Base-by-base conservation (phyloP, 2,888 invertebrate genomes). In the Crioceris asparagi region DNA sequence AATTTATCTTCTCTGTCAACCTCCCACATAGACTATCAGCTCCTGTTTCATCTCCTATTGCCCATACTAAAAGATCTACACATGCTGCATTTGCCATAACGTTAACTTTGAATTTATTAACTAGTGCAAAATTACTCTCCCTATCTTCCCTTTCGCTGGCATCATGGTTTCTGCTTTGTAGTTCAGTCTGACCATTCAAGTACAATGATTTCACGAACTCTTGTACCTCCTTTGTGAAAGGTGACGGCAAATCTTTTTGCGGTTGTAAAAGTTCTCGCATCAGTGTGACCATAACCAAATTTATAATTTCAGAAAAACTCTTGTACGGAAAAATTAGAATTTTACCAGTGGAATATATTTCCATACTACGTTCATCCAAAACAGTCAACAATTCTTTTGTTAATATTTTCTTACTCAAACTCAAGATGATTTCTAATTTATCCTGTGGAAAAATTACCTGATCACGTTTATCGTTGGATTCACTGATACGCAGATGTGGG, bases 21-120 rank as follows among this genome's bases (percentile, higher is more conserved):
- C 92, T 77, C 27, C 86, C 83, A 61, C 93, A 93, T n/a, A 97
- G 68, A 52, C 85, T 90, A 58, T 97, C 96, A 2, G 94, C 96
- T 62, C 92, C 96, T 57, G 88, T 86, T 70, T 96, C 96, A 62
- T 96, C 96, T 1, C 86, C 84, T 48, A 94, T 92, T 1, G 96
- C 93, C 97, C 97, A 98, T 18, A 97, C 94, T 2, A 98, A 72
- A 5, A 98, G 71, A 64, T 98, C 96, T 0, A 98, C 92, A 58
- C 96, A 97, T 1, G 93, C 93, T 0, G 96, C 92, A 66, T 94
- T 94, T 0, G 93, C 91, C 80, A 91, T 90, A 0, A 96, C 92
- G 56, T 92, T 92, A 23, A 93, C 81, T 68, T 91, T 90, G 61
- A 90, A 91, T 60, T 86, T 85, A 64, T 92, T 88, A 2, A 91